Evolutionary conservation across 2,888 invertebrate genomes (phyloP).

Genomic region (Pediacus dermestoides): DNA sequence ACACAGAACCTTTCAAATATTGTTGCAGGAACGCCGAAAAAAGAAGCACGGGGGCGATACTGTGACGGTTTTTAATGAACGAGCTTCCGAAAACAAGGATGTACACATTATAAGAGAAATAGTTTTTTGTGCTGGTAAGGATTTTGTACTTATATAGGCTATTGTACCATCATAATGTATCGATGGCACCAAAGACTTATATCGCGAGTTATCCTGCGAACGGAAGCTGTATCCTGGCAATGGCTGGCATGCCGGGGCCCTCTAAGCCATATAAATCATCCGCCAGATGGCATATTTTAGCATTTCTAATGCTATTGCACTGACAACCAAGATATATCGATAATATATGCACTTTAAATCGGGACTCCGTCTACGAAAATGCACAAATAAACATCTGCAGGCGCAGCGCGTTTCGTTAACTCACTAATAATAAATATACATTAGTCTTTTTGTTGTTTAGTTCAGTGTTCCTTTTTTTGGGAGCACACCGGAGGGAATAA

Average conservation of each 20-base stretch:
- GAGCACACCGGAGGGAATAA: too few species aligned
- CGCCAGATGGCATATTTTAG: conserved; percentile 52
- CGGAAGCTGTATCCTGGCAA: conserved; percentile 24
- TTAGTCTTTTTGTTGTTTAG: conserved; percentile 1
- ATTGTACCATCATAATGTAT: too few species aligned
- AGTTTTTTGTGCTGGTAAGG: too few species aligned
- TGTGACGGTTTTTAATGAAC: too few species aligned
- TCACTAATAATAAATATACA: conserved; percentile 9
- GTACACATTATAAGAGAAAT: too few species aligned
- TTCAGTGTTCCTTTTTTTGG: too few species aligned
- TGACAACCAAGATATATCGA: conserved; percentile 50
- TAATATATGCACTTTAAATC: conserved; percentile 49
- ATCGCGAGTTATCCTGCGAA: conserved; percentile 18
- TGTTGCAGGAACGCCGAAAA: too few species aligned
- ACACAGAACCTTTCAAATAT: too few species aligned
- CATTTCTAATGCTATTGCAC: conserved; percentile 49
- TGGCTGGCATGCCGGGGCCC: conserved; percentile 25
- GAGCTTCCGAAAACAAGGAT: too few species aligned
- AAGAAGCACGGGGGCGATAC: too few species aligned
- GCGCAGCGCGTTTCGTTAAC: conserved; percentile 20
- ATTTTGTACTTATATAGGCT: too few species aligned
- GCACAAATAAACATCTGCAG: conserved; percentile 37
- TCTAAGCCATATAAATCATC: conserved; percentile 46
- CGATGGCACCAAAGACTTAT: conserved; percentile 4
- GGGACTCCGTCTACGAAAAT: conserved; percentile 34